These are phyloP conservation scores for Sebastes diaconus DNA, from an alignment of 2,797 vertebrate genomes.

Conservation along the genomic window DNA sequence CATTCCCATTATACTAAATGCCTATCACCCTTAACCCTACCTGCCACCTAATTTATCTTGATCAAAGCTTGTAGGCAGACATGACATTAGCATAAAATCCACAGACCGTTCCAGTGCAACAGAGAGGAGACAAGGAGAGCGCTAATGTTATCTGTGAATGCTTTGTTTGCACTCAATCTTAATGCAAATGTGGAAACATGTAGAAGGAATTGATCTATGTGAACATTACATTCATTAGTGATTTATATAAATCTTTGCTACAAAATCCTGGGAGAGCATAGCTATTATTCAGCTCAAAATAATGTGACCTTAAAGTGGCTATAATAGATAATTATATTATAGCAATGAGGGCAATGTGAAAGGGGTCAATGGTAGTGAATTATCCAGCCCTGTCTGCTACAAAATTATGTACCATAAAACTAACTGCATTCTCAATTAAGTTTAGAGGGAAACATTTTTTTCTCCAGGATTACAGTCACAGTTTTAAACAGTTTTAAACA, in stretches of 20 bases:
- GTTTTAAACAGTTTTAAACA: too few relatives aligned
- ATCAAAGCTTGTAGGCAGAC: constrained; percentile 15
- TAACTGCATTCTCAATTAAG: background rate
- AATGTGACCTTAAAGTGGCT: background rate
- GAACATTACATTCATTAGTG: background rate
- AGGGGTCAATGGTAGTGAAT: background rate
- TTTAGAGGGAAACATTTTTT: background rate
- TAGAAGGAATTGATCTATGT: background rate
- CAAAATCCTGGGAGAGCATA: background rate
- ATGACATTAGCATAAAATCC: constrained; percentile 13
- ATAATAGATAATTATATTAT: background rate
- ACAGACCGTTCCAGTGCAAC: background rate
- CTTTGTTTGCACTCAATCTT: constrained; percentile 1
- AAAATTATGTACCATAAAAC: background rate
- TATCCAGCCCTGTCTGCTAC: background rate
- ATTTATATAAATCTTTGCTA: background rate
- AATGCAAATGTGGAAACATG: background rate
- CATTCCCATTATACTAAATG: constrained; percentile 1
- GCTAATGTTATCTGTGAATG: background rate
- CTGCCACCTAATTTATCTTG: constrained; percentile 11
- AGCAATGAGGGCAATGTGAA: background rate
- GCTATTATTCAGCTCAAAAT: background rate
- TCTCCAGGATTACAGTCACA: background rate
- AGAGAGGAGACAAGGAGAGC: background rate
- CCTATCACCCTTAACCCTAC: background rate